Conservation (phyloP, 2,888 invertebrate species). For the Panzeria rudis region DNA sequence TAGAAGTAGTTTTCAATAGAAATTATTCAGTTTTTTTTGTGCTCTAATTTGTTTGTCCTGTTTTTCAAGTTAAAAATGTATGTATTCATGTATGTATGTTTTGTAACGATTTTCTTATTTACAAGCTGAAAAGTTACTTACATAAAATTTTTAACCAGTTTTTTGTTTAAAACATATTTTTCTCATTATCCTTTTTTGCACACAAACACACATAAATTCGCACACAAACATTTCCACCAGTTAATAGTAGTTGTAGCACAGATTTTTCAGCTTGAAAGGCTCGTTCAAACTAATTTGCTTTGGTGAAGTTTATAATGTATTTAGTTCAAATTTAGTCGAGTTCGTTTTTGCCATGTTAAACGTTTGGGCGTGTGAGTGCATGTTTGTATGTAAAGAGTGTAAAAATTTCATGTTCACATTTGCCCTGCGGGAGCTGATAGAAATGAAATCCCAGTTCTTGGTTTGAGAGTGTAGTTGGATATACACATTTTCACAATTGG, state of each 20-base stretch:
- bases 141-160: constrained; percentile 21
- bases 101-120: not conserved
- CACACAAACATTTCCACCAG: constrained; percentile 4
- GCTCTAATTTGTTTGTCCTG: constrained; percentile 30
- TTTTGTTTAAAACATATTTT: constrained; percentile 37
- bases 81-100: not conserved
- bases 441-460: constrained; percentile 7
- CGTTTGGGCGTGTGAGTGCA: constrained; percentile 13
- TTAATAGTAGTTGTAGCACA: constrained; percentile 52
- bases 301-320: constrained; percentile 60
- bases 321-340: constrained; percentile 51
- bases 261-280: constrained; percentile 71
- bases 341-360: constrained; percentile 27
- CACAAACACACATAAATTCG: constrained; percentile 1
- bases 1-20: constrained; percentile 50
- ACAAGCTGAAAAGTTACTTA: constrained; percentile 22
- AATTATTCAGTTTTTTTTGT: constrained; percentile 10
- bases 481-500: constrained; percentile 31
- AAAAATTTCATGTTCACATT: constrained; percentile 54
- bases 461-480: constrained; percentile 50
- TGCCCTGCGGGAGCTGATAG: constrained; percentile 68
- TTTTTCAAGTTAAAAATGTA: not conserved
- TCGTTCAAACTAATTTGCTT: constrained; percentile 72
- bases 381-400: constrained; percentile 45
- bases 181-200: constrained; percentile 14